Conservation (phyloP, 2,113 vertebrate genomes). For the Corydoras maculifer region DNA sequence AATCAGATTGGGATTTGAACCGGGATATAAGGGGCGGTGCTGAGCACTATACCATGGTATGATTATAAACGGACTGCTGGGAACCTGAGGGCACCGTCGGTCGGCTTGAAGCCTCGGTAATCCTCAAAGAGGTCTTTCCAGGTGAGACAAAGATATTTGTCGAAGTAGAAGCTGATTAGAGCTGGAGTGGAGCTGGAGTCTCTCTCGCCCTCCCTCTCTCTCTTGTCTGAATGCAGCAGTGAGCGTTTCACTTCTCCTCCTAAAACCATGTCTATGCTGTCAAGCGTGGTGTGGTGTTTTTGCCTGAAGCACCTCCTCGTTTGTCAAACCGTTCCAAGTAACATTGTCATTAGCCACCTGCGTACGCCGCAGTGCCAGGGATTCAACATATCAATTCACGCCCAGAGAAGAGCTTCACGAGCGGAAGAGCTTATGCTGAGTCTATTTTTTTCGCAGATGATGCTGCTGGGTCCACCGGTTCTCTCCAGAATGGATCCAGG, state of each 20-base stretch:
- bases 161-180: conserved; percentile 37
- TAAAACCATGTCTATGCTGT: conserved; percentile 27
- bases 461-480: not conserved
- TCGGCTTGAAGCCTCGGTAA: conserved; percentile 34
- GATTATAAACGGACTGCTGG: no score
- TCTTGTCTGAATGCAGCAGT: conserved; percentile 22
- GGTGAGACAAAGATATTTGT: conserved; percentile 31
- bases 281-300: conserved; percentile 11
- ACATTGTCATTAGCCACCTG: conserved; percentile 37
- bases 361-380: conserved; percentile 15
- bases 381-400: conserved; percentile 20
- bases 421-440: not conserved
- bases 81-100: not conserved
- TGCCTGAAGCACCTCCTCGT: conserved; percentile 19
- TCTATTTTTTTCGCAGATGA: not conserved
- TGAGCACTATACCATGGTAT: no score
- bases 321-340: conserved; percentile 32
- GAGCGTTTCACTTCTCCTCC: conserved; percentile 34
- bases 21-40: no score
- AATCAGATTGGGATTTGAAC: no score
- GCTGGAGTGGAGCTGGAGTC: conserved; percentile 18
- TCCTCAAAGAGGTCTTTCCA: conserved; percentile 34
- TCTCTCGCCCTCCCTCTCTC: conserved; percentile 22
- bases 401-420: not conserved
- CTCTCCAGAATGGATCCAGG: not conserved